phyloP scores from a whole-genome alignment of 2,888 invertebrate species.

The Morpho helenor region DNA sequence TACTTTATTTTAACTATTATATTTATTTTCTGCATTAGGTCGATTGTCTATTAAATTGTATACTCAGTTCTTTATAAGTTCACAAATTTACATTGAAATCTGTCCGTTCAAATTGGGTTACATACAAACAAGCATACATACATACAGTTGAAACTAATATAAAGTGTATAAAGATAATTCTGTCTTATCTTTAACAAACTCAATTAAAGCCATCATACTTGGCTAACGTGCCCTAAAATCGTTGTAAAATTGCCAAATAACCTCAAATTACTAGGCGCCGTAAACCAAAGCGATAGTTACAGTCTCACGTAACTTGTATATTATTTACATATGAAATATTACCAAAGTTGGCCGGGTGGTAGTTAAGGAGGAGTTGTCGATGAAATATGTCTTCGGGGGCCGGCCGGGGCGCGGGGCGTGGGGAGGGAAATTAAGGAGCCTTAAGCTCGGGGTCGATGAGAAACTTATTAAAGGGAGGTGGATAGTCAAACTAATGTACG shows the following conservation, averaged over 20 bases:
- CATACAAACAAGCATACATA: background rate
- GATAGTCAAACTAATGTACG: constrained; percentile 33
- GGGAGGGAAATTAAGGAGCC: constrained; percentile 60
- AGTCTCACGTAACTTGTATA: constrained; percentile 58
- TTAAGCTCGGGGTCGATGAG: constrained; percentile 63
- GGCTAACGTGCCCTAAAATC: constrained; percentile 21
- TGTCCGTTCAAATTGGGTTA: no score
- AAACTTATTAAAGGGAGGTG: constrained; percentile 57
- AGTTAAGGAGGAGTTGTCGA: constrained; percentile 68
- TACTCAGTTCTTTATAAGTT: no score
- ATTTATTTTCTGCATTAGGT: no score
- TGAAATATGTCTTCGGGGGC: constrained; percentile 76
- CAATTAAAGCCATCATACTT: constrained; percentile 21
- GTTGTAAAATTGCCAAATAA: constrained; percentile 24
- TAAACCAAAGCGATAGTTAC: constrained; percentile 23
- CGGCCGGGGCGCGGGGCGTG: constrained; percentile 30
- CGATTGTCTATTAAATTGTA: no score
- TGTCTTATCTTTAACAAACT: constrained; percentile 8
- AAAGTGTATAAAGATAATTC: background rate
- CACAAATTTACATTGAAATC: no score
- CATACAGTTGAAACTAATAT: background rate
- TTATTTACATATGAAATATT: constrained; percentile 71
- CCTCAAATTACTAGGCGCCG: constrained; percentile 20
- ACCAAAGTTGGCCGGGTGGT: constrained; percentile 61
- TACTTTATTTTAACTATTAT: no score